A percentile compares a stretch with the other conserved stretches of the same genome.
phyloP scores from a whole-genome alignment of 2,888 invertebrate genomes.

The Acronicta psi region DNA sequence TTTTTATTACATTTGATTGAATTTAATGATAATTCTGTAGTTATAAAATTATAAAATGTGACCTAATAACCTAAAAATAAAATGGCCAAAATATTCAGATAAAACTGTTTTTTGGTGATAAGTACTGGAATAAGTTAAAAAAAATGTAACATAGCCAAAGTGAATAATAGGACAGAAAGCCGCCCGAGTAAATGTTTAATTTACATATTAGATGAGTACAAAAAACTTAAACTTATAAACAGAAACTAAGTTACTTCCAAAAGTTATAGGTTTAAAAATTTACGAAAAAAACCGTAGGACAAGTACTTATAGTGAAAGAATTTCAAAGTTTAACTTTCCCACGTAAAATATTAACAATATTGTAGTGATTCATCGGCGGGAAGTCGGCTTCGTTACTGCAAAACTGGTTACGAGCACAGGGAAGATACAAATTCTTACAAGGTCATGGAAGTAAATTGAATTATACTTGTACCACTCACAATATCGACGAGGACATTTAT shows the following conservation, averaged over 20 bases:
- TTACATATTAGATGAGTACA: conserved; percentile 1
- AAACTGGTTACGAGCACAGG: conserved; percentile 62
- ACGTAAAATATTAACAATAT: conserved; percentile 43
- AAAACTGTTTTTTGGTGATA: background rate
- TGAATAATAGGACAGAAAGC: too few species aligned
- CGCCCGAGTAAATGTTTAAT: too few species aligned
- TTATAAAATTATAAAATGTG: too few species aligned
- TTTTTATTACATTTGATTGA: too few species aligned
- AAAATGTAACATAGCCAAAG: too few species aligned
- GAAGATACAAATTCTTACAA: conserved; percentile 54
- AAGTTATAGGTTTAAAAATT: conserved; percentile 16
- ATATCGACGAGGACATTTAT: conserved; percentile 20
- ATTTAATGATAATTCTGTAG: too few species aligned
- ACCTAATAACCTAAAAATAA: too few species aligned
- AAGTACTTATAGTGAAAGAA: background rate
- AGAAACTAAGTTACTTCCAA: conserved; percentile 2
- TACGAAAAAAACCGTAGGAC: background rate
- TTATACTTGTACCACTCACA: conserved; percentile 34
- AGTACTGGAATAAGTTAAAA: too few species aligned
- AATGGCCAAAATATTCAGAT: background rate
- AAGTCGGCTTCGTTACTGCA: conserved; percentile 59
- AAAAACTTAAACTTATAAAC: background rate
- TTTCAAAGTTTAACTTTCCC: conserved; percentile 9
- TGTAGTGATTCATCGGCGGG: conserved; percentile 71
- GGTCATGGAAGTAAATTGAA: conserved; percentile 55